Evolutionary conservation across 1,140 invertebrate genomes (phyloP), one percentile per base, ranked within the genome.

Genomic region (Macrobrachium rosenbergii): DNA sequence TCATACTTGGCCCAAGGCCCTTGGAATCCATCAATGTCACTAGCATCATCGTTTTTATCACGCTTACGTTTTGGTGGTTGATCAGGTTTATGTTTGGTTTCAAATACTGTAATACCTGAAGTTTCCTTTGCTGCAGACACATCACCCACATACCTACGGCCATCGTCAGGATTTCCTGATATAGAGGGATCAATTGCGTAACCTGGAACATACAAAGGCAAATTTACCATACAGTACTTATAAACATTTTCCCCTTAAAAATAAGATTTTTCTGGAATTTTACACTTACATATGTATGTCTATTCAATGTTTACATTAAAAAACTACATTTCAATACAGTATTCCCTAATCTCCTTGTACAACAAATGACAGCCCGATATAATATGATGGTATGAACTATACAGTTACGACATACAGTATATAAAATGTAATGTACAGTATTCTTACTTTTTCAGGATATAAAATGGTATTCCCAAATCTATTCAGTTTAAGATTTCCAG

Each of bases 1-100:
- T 95, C 94, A 93, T 95, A 99, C 82, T 96, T 96, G 82, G 97
- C 98, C 99, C 99, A 99, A 0, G 99, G 99, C 0, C 99, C 99
- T 5, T 98, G 92, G 92, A 98, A 99, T 11, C 98, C 98, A 85
- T 97, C 97, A 86, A 99, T 94, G 93, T 99, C 99, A 58, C 94
- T 93, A 0, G 99, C 95, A 92, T 99, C 94, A 90, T 96, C 94
- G 93, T 99, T 99, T 92, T 95, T 96, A 69, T 95, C 94, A 90
- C 98, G 93, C 93, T 99, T 99, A 91, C 98, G 94, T 91, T 97
- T 98, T 91, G 98, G 96, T 6, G 95, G 92, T 69, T 94, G 94
- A 91, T 94, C 93, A 88, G 82, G 91, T 79, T 89, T 90, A 90
- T 95, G 93, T 72, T 94, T 95, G 28, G 95, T 95, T 92, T 99